A percentile compares a stretch with the other conserved stretches of the same genome.
phyloP scores from a whole-genome alignment of 1,140 invertebrate species.

The fruit fly (Drosophila melanogaster) region DNA sequence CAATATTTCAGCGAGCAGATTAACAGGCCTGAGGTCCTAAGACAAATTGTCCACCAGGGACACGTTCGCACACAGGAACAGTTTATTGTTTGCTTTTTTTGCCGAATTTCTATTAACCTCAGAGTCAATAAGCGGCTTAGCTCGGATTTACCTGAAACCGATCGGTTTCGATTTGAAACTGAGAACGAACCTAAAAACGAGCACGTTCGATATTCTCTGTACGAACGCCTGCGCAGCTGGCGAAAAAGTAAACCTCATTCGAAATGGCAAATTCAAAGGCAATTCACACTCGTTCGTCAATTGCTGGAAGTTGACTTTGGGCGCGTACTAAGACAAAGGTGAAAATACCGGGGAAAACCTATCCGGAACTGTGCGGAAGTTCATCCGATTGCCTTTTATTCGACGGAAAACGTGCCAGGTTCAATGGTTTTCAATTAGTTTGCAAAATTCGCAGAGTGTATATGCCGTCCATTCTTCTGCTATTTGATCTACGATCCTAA shows the following conservation, averaged over 20 bases:
- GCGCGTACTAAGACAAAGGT: constrained; percentile 59
- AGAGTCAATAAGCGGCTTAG: constrained; percentile 72
- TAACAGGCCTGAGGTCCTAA: constrained; percentile 58
- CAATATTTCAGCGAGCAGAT: constrained; percentile 79
- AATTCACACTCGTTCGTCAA: constrained; percentile 77
- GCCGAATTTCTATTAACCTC: constrained; percentile 75
- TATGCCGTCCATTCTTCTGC: constrained; percentile 18
- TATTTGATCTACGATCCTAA: constrained; percentile 46
- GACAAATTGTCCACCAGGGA: constrained; percentile 73
- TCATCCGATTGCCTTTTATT: constrained; percentile 29
- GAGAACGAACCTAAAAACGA: constrained; percentile 17
- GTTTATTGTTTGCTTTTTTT: constrained; percentile 60
- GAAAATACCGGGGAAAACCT: constrained; percentile 25
- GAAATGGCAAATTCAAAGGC: constrained; percentile 70
- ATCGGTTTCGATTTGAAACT: constrained; percentile 19
- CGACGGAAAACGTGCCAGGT: constrained; percentile 44
- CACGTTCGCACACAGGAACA: constrained; percentile 53
- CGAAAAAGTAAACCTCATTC: constrained; percentile 32
- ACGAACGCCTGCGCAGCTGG: constrained; percentile 73
- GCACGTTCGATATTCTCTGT: constrained; percentile 55
- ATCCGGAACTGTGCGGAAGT: constrained; percentile 74
- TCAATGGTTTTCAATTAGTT: constrained; percentile 60
- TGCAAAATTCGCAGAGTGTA: constrained; percentile 35
- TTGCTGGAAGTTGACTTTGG: constrained; percentile 75
- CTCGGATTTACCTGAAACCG: constrained; percentile 66